Conservation (phyloP, 2,113 vertebrate species). For the Porphyrio hochstetteri region DNA sequence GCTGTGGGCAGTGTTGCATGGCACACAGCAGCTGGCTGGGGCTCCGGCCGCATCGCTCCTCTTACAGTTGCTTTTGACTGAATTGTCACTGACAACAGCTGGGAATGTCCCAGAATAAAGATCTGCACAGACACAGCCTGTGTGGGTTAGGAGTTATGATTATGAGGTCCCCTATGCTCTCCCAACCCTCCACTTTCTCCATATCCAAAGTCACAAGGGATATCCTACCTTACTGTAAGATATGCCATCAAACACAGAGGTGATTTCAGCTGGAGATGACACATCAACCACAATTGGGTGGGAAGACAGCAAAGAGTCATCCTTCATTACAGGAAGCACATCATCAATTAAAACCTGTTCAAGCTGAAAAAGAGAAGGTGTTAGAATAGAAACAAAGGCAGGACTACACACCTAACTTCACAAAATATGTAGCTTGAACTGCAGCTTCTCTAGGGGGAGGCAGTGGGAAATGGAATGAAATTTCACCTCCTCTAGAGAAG, state of each 20-base stretch:
- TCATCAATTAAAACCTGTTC: slow-evolving; percentile 90
- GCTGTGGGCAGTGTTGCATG: not conserved
- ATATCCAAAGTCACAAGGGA: not conserved
- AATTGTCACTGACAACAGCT: not conserved
- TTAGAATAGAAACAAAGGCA: not conserved
- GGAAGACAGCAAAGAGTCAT: slow-evolving; percentile 91
- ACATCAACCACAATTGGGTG: slow-evolving; percentile 90
- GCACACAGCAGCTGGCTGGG: fast-evolving
- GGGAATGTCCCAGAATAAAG: not conserved
- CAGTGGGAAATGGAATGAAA: not conserved
- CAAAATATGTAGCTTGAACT: not conserved
- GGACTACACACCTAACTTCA: not conserved
- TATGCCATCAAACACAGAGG: slow-evolving; percentile 96
- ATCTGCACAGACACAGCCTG: not conserved
- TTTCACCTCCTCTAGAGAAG: not conserved
- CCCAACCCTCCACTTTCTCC: not conserved
- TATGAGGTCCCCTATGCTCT: not conserved
- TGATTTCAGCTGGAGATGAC: slow-evolving; percentile 90
- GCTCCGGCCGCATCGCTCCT: not conserved
- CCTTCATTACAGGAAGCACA: slow-evolving; percentile 88
- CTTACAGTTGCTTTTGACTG: not conserved
- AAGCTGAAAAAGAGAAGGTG: slow-evolving; percentile 73
- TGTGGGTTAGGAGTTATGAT: not conserved
- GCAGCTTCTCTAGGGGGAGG: not conserved
- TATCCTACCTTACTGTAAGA: slow-evolving; percentile 93